A percentile compares a stretch with the other conserved stretches of the same genome.
Evolutionary conservation across 2,113 vertebrate species (phyloP).

Genomic region (Cynoglossus semilaevis): DNA sequence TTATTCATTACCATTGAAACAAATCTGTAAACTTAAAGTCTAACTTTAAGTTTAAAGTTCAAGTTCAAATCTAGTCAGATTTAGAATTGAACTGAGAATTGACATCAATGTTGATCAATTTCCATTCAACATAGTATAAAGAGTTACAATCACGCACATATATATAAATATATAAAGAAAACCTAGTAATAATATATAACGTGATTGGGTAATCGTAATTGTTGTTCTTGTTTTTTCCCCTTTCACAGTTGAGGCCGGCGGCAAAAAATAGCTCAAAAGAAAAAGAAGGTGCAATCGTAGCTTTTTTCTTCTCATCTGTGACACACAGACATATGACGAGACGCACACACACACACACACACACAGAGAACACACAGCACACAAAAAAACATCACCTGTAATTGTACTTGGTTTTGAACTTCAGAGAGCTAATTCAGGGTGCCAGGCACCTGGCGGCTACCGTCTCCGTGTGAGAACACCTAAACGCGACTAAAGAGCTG

Average conservation of each 20-base stretch:
- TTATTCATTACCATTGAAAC: no score
- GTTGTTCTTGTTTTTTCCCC: conserved; percentile 5
- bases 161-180: no score
- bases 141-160: no score
- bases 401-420: conserved; percentile 72
- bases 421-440: conserved; percentile 74
- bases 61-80: no score
- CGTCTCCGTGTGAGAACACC: conserved; percentile 69
- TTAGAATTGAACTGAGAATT: no score
- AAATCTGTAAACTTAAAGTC: no score
- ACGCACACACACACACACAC: conserved; percentile 19
- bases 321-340: conserved; percentile 42
- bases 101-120: no score
- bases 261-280: conserved; percentile 31
- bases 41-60: no score
- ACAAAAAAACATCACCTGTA: conserved; percentile 35
- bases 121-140: no score
- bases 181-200: no score
- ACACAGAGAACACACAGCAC: conserved; percentile 33
- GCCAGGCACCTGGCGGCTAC: conserved; percentile 74
- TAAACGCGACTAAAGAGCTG: conserved; percentile 70
- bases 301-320: conserved; percentile 13
- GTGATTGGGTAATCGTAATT: not conserved
- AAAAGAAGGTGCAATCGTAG: conserved; percentile 25
- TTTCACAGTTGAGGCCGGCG: conserved; percentile 1